A percentile compares a stretch with the other conserved stretches of the same genome.
These are phyloP conservation scores for Ophonus ardosiacus DNA, from an alignment of 2,888 invertebrate genomes.

Conservation along the genomic window DNA sequence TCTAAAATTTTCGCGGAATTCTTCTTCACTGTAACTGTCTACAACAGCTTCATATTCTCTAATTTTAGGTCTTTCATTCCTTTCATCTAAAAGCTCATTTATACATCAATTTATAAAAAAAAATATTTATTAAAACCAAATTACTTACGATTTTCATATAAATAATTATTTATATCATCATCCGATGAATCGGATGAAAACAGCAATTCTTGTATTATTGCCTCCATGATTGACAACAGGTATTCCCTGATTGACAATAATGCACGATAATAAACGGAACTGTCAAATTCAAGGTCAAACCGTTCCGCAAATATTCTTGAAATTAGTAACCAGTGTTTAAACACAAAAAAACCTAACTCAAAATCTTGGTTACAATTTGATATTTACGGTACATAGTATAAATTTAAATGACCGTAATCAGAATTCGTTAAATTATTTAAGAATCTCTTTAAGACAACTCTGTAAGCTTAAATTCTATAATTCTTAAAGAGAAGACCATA, in stretches of 20 bases:
- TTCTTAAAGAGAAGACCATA: too few relatives aligned
- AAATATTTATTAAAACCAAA: background rate
- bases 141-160: background rate
- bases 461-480: too few relatives aligned
- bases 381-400: background rate
- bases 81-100: background rate
- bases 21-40: constrained; percentile 1
- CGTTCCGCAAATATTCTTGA: background rate
- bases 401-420: too few relatives aligned
- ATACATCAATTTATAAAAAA: background rate
- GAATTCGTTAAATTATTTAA: too few relatives aligned
- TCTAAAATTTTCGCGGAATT: constrained; percentile 22
- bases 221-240: background rate
- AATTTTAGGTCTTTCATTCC: background rate
- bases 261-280: background rate
- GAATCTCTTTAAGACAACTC: too few relatives aligned
- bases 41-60: background rate
- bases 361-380: background rate
- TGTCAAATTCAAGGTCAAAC: background rate
- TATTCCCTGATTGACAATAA: too few relatives aligned
- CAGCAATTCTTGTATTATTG: background rate
- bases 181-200: background rate
- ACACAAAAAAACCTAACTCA: background rate
- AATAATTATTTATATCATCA: background rate
- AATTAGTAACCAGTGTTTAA: background rate